Percentiles rank a stretch among this genome's conserved stretches.
phyloP scores from a whole-genome alignment of 2,888 invertebrate genomes.

The Harpalus rufipes region DNA sequence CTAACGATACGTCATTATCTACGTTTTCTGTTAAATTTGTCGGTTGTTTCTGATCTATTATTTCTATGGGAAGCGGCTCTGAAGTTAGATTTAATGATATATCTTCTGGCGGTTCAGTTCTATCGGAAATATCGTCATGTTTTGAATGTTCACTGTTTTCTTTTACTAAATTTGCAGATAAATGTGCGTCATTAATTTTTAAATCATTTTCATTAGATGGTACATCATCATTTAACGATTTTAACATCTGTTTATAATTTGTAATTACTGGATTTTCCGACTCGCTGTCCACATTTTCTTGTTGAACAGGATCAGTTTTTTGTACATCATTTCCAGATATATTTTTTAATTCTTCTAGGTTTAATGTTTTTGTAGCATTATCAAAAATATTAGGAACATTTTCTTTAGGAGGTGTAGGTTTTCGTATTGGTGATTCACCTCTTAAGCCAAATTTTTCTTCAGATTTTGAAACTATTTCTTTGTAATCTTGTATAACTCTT shows the following conservation, averaged over 20 bases:
- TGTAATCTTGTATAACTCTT: conserved; percentile 51
- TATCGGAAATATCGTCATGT: conserved; percentile 36
- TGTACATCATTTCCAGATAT: neutral
- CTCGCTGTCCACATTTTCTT: conserved; percentile 30
- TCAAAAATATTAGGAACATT: conserved; percentile 18
- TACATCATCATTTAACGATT: conserved; percentile 37
- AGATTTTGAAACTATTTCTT: conserved; percentile 53
- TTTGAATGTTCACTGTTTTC: neutral
- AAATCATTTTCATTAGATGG: conserved; percentile 1
- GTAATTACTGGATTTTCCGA: conserved; percentile 50
- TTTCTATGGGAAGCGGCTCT: conserved; percentile 25
- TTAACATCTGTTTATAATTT: conserved; percentile 48
- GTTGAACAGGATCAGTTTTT: neutral
- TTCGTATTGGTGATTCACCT: conserved; percentile 8
- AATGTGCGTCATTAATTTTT: neutral
- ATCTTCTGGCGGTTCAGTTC: conserved; percentile 56
- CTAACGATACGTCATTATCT: conserved; percentile 11
- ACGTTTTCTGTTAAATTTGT: conserved; percentile 1
- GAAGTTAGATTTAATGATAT: conserved; percentile 46
- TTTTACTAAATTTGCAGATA: neutral
- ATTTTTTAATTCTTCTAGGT: conserved; percentile 20
- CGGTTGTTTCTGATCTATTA: neutral
- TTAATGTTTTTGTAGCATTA: conserved; percentile 10
- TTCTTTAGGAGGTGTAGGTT: conserved; percentile 7
- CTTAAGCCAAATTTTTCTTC: conserved; percentile 56